Percentiles rank a stretch among this genome's conserved stretches.
Evolutionary conservation across 2,888 invertebrate genomes (phyloP).

Genomic region (Amphiduros pacificus): DNA sequence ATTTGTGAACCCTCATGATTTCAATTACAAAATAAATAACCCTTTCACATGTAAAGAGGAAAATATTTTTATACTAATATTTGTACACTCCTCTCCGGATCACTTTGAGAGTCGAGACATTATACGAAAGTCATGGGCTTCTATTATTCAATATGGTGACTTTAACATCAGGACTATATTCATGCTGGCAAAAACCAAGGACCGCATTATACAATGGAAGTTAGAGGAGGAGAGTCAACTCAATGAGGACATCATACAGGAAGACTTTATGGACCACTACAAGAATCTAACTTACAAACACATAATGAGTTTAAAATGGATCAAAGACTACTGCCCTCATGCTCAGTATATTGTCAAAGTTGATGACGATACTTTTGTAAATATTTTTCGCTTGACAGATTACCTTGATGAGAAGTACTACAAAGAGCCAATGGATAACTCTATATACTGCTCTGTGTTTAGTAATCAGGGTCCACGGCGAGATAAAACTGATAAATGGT

Average conservation of each 20-base stretch:
- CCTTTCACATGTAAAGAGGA: no score
- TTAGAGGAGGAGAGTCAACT: not conserved
- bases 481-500: slow-evolving; percentile 36
- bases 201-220: not conserved
- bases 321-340: slow-evolving; percentile 43
- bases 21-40: no score
- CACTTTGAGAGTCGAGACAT: slow-evolving; percentile 26
- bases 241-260: slow-evolving; percentile 38
- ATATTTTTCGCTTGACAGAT: slow-evolving; percentile 64
- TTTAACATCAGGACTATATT: slow-evolving; percentile 17
- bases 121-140: slow-evolving; percentile 38
- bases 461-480: slow-evolving; percentile 29
- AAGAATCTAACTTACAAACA: slow-evolving; percentile 54
- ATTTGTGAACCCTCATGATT: no score
- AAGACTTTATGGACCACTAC: slow-evolving; percentile 51
- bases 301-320: slow-evolving; percentile 47
- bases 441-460: slow-evolving; percentile 38
- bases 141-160: slow-evolving; percentile 14
- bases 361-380: slow-evolving; percentile 54
- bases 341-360: slow-evolving; percentile 34
- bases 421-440: slow-evolving; percentile 25
- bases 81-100: slow-evolving; percentile 34
- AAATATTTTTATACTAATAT: slow-evolving; percentile 10
- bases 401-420: slow-evolving; percentile 29
- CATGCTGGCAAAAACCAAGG: slow-evolving; percentile 22